Base-by-base conservation (phyloP, 2,797 vertebrate species). In the Rhodeus uyekii region DNA sequence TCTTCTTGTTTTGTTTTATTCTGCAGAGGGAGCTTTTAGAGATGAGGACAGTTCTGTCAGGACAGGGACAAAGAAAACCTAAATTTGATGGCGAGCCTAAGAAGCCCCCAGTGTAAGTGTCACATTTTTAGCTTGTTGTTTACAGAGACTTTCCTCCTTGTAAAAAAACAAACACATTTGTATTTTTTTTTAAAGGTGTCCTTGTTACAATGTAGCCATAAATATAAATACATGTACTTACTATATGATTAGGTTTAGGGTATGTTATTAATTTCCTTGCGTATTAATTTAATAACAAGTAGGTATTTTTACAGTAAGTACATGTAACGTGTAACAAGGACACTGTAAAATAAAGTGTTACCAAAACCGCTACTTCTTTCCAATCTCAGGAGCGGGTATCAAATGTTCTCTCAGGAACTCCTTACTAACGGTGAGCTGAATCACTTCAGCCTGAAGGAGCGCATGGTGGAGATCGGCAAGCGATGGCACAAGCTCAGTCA, bases 351-450 rank as follows among this genome's bases (percentile, higher is more conserved):
- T 55, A 55, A 24, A 10, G 1, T 27, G n/a, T 58, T 58, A 27
- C n/a, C 53, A 27, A 58, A 58, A 18, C 5, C 1, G 3, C 19
- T 27, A 39, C 80, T 84, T 69, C 3, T 79, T 27, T 73, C 42
- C 18, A 13, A 27, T 29, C 74, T 46, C 75, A 95, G 95, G 92
- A 95, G 94, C 22, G 95, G 95, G 9, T 95, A 96, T 83, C 95
- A 96, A 91, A 96, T 95, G 95, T 96, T 95, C 90, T 95, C 94
- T 24, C 95, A 95, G 91, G 94, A 95, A 90, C 92, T 96, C 83
- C 92, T 96, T 87, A 95, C 95, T 74, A 95, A 93, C 0, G 95
- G 95, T 0, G 95, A 96, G 88, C 90, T 96, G 80, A 95, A 94
- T 86, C 95, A 95, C 90, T 95, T 95, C 90, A 94, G 94, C 69